A percentile compares a stretch with the other conserved stretches of the same genome.
Conservation (phyloP, 30 jellyfish, hydroid and myxozoan species). For the Clytia hemisphaerica region DNA sequence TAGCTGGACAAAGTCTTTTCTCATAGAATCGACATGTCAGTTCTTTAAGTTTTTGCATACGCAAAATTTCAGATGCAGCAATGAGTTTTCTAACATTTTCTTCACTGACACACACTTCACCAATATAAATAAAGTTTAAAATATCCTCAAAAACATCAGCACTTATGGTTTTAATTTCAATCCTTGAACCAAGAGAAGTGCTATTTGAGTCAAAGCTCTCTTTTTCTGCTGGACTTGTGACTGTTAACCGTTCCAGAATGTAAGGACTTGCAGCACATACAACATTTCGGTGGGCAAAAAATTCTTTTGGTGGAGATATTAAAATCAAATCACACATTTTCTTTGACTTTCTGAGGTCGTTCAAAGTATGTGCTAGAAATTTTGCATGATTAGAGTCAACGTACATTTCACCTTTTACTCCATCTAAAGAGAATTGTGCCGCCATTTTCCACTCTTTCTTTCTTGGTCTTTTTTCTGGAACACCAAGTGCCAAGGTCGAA, state of each 20-base stretch:
- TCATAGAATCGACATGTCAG: slow-evolving; percentile 89
- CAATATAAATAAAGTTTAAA: slow-evolving; percentile 76
- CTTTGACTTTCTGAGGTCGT: slow-evolving; percentile 58
- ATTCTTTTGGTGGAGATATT: slow-evolving; percentile 65
- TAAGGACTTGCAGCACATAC: slow-evolving; percentile 93
- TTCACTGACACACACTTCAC: slow-evolving; percentile 82
- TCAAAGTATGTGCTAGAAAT: slow-evolving; percentile 53
- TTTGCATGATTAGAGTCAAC: slow-evolving; percentile 56
- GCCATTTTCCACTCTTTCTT: slow-evolving; percentile 66
- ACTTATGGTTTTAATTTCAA: slow-evolving; percentile 17
- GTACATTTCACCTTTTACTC: slow-evolving; percentile 53
- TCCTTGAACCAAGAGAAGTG: slow-evolving; percentile 56
- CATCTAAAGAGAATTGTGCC: slow-evolving; percentile 43
- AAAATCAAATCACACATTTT: slow-evolving; percentile 82
- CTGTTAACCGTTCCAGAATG: slow-evolving; percentile 54
- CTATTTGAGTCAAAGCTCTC: slow-evolving; percentile 27
- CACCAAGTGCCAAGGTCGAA: too few relatives aligned
- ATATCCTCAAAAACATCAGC: slow-evolving; percentile 73
- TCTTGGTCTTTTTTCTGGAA: too few relatives aligned
- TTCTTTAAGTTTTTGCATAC: slow-evolving; percentile 74
- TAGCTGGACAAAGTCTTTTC: slow-evolving; percentile 74
- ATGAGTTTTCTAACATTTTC: slow-evolving; percentile 75
- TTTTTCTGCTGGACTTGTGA: too few relatives aligned
- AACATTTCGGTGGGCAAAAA: slow-evolving; percentile 79
- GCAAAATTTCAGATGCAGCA: slow-evolving; percentile 80